Evolutionary conservation across 2,888 invertebrate species (phyloP).

Genomic region (Cheiracanthium punctorium): DNA sequence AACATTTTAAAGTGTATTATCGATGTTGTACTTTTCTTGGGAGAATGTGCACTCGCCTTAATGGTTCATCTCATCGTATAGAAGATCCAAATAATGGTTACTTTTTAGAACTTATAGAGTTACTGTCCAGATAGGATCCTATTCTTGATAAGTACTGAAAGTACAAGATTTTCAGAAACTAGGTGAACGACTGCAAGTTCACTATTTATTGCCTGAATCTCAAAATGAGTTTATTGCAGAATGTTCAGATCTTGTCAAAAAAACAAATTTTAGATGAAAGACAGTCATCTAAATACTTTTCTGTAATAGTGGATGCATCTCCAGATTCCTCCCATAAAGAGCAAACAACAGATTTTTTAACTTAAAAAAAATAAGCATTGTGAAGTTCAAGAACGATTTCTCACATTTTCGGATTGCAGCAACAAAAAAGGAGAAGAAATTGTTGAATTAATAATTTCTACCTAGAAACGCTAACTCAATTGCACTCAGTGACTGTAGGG

Average conservation of each 20-base stretch:
- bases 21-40: slow-evolving; percentile 1
- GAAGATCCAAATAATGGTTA: not conserved
- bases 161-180: slow-evolving; percentile 9
- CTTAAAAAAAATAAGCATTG: not conserved
- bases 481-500: not conserved
- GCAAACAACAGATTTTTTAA: not conserved
- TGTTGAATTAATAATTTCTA: not conserved
- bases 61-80: not conserved
- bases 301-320: not conserved
- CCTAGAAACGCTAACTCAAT: not conserved
- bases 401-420: not conserved
- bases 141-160: slow-evolving; percentile 5
- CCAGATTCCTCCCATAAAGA: not conserved
- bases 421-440: slow-evolving; percentile 9
- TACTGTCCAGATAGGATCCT: slow-evolving; percentile 8
- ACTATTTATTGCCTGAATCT: not conserved
- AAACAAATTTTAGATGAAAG: not conserved
- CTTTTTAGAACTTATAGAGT: slow-evolving; percentile 2
- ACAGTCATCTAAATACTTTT: not conserved
- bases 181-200: not conserved
- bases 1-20: slow-evolving; percentile 5
- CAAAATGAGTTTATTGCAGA: slow-evolving; percentile 18
- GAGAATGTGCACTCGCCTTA: not conserved
- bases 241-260: not conserved
- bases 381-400: slow-evolving; percentile 19